Conservation (phyloP, 2,888 invertebrate genomes). For the Ormyrus thymus region DNA sequence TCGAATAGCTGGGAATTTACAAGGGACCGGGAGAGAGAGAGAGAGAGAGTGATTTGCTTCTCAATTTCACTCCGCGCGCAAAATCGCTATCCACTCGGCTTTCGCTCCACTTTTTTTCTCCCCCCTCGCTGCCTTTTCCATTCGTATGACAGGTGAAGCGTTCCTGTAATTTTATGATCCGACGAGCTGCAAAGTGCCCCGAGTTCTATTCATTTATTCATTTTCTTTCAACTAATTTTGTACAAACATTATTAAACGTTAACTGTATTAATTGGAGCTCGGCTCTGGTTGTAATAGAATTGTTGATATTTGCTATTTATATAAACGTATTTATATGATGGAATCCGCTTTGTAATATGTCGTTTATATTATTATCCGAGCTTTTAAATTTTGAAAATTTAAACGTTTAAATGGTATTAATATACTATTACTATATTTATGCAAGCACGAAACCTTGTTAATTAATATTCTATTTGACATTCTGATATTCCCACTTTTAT, state of each 20-base stretch:
- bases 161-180: too few relatives aligned
- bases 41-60: slow-evolving; percentile 19
- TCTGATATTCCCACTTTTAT: too few relatives aligned
- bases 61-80: slow-evolving; percentile 35
- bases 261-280: too few relatives aligned
- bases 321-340: neutral
- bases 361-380: neutral
- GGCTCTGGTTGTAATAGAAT: too few relatives aligned
- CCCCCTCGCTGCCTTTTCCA: neutral
- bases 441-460: neutral
- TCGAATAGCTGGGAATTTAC: slow-evolving; percentile 40
- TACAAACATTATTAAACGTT: too few relatives aligned
- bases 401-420: slow-evolving; percentile 2
- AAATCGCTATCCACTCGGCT: slow-evolving; percentile 36
- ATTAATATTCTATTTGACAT: too few relatives aligned
- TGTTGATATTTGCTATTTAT: neutral
- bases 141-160: too few relatives aligned
- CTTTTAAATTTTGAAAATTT: neutral
- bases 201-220: too few relatives aligned
- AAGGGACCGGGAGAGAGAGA: neutral
- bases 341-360: neutral
- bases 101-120: slow-evolving; percentile 28
- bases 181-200: too few relatives aligned
- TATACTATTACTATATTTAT: neutral
- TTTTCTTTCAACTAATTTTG: too few relatives aligned